Evolutionary conservation across 2,888 invertebrate species (phyloP), one percentile per base, ranked within the genome.

Genomic region (Agrilus cyanescens): DNA sequence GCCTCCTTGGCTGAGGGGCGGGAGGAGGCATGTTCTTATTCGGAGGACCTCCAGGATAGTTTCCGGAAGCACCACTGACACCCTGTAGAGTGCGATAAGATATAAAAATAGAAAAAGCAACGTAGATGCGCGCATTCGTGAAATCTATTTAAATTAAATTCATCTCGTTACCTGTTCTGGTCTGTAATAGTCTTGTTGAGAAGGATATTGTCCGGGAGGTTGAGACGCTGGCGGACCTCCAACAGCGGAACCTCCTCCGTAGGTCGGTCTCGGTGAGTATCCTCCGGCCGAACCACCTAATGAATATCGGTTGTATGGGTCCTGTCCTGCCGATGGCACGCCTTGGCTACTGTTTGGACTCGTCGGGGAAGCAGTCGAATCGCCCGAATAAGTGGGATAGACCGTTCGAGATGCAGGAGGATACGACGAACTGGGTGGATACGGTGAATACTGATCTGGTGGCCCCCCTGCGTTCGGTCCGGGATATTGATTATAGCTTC

Each of bases 321-420:
- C 65, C 51, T 65, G 66, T 33, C 50, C 49, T 30, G 57, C 53
- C 20, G 59, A 57, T 49, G 71, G 65, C 45, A 68, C 62, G 34
- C 66, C 43, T 38, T 50, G 53, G 35, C 44, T 46, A 38, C 48
- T 50, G 44, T 50, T 53, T 13, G 49, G 49, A 42, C 52, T 48
- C 38, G 50, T 50, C 8, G 56, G 53, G 33, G 56, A 51, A 32
- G 53, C 53, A 41, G 54, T 49, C 36, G 65, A 56, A 44, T 66
- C 64, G 50, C 82, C 82, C 58, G 84, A 82, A 55, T 85, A 82
- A 57, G 85, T 84, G 61, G 73, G 69, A 59, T 85, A 84, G 57
- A 84, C 82, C 58, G 82, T 83, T 72, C 85, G 79, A 66, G 82
- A 81, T 49, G 79, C 74, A 46, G 63, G 80, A 47, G 76, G 75